Percentiles rank a stretch among this genome's conserved stretches.
Conservation (phyloP, 2,113 vertebrate species). For the Tenrec ecaudatus region DNA sequence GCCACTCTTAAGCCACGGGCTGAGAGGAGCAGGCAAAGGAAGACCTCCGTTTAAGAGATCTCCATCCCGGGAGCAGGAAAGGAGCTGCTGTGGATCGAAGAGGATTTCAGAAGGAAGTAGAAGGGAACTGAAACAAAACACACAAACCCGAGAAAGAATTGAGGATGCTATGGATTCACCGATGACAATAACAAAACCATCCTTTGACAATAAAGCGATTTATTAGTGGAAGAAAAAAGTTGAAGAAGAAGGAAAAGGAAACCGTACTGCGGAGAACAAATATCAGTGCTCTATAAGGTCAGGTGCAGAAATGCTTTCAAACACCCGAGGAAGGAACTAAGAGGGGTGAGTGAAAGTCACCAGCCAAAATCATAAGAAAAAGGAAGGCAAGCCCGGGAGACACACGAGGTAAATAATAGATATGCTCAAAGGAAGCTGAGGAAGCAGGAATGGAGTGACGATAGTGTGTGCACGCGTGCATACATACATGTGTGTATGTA, state of each 20-base stretch:
- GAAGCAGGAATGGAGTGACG: background rate
- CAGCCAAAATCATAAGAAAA: background rate
- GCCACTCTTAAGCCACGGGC: too few species aligned
- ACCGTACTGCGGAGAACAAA: background rate
- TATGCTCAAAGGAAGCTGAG: background rate
- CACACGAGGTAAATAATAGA: background rate
- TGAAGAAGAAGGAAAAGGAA: background rate
- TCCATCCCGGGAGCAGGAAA: background rate
- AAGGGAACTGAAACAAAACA: background rate
- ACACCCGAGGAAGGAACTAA: background rate
- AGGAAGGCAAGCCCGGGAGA: background rate
- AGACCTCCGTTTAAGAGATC: background rate
- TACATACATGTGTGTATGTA: background rate
- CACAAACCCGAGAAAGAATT: background rate
- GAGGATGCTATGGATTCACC: background rate
- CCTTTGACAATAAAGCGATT: background rate
- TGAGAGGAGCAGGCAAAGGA: background rate
- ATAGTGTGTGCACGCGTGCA: rapidly evolving
- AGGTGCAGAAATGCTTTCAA: background rate
- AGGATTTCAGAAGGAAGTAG: background rate
- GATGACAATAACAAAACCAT: background rate
- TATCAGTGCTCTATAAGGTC: background rate
- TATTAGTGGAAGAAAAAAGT: background rate
- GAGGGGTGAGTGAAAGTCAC: background rate
- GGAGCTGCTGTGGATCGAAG: background rate